These are phyloP conservation scores for Hydrolagus affinis DNA, from an alignment of 2,113 vertebrate species.

Conservation along the genomic window DNA sequence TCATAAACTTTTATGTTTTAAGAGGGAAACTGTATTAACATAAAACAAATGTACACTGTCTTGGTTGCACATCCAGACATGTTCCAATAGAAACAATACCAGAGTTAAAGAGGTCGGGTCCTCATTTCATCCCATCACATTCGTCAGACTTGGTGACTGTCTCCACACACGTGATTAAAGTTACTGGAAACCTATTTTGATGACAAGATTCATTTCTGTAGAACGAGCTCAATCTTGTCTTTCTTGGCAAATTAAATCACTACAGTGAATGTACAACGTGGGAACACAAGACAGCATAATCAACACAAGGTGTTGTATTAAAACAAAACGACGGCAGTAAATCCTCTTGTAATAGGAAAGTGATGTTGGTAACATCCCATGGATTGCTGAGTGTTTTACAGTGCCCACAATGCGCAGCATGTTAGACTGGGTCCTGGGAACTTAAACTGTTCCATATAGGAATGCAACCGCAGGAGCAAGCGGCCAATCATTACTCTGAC, in stretches of 20 bases:
- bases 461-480: constrained; percentile 36
- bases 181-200: background rate
- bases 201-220: background rate
- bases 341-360: background rate
- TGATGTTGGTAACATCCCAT: background rate
- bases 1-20: background rate
- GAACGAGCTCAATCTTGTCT: background rate
- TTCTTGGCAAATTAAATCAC: constrained; percentile 4
- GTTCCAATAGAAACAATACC: background rate
- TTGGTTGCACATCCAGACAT: background rate
- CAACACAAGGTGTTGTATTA: background rate
- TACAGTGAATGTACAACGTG: background rate
- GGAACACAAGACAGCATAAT: background rate
- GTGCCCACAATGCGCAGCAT: background rate
- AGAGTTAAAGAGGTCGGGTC: background rate
- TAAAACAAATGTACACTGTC: background rate
- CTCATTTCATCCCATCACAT: background rate
- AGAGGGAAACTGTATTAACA: background rate
- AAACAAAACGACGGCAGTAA: background rate
- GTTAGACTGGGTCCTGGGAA: constrained; percentile 50
- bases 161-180: background rate
- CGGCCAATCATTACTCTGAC: constrained; percentile 38
- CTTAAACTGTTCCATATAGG: constrained; percentile 34
- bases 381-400: background rate
- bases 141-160: background rate